Conservation (phyloP, 2,888 invertebrate species). For the Drosophila gaucha region DNA sequence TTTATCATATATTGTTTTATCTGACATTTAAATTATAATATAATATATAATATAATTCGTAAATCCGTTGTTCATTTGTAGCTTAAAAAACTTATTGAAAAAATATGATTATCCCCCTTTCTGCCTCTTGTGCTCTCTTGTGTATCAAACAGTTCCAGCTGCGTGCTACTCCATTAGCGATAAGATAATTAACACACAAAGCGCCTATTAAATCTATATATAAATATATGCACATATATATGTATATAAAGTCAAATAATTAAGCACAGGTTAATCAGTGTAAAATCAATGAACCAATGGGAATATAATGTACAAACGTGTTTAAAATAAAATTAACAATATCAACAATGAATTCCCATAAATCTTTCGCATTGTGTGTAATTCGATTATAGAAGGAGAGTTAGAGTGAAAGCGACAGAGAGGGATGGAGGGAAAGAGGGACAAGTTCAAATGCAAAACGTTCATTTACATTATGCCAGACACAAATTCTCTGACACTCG, state of each 20-base stretch:
- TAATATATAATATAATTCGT: constrained; percentile 10
- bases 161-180: constrained; percentile 66
- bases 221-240: constrained; percentile 20
- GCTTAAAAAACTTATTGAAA: constrained; percentile 16
- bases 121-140: neutral
- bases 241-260: constrained; percentile 61
- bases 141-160: constrained; percentile 29
- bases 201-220: constrained; percentile 65
- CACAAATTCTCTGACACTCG: constrained; percentile 47
- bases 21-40: neutral
- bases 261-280: constrained; percentile 72
- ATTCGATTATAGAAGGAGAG: constrained; percentile 66
- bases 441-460: constrained; percentile 69
- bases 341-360: constrained; percentile 55
- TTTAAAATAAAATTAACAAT: constrained; percentile 45
- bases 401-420: constrained; percentile 5
- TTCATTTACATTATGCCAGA: constrained; percentile 63
- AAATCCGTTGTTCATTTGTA: constrained; percentile 29
- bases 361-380: constrained; percentile 70
- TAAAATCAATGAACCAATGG: constrained; percentile 67
- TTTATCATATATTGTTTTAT: neutral
- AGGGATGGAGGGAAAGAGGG: neutral
- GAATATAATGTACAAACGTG: constrained; percentile 61
- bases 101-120: neutral
- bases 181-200: constrained; percentile 76